Percentiles rank a stretch among this genome's conserved stretches.
These are phyloP conservation scores for Gnathonemus echidnorhynchus DNA, from an alignment of 2,113 vertebrate species.

Conservation along the genomic window DNA sequence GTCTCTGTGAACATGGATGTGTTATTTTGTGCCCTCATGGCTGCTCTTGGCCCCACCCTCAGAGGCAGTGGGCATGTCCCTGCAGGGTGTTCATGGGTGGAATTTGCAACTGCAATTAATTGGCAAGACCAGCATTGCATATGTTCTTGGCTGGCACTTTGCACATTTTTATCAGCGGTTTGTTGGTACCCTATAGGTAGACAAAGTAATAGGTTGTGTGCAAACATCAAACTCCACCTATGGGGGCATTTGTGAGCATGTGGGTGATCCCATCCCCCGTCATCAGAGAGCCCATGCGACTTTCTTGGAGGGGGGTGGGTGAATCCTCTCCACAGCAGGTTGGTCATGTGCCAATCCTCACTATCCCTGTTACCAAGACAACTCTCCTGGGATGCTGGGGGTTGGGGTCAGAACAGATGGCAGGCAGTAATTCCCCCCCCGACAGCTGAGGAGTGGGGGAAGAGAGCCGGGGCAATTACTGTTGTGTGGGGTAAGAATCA, in stretches of 20 bases:
- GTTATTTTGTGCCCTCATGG: neutral
- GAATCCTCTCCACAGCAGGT: neutral
- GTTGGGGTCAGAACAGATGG: slow-evolving; percentile 75
- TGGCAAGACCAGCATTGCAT: neutral
- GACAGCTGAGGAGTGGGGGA: slow-evolving; percentile 41
- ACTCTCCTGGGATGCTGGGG: slow-evolving; percentile 25
- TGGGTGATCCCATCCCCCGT: slow-evolving; percentile 15
- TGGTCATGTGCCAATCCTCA: neutral
- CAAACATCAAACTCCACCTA: neutral
- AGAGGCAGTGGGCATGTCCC: neutral
- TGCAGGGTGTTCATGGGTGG: neutral
- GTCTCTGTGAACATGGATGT: neutral
- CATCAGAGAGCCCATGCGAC: slow-evolving; percentile 13
- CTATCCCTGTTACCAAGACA: neutral
- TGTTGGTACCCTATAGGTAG: neutral
- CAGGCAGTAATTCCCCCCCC: slow-evolving; percentile 42
- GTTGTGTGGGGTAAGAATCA: slow-evolving; percentile 43
- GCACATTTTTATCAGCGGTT: neutral
- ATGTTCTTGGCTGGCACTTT: neutral
- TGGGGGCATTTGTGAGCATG: slow-evolving; percentile 19
- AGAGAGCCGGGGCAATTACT: slow-evolving; percentile 55
- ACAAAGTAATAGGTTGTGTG: neutral
- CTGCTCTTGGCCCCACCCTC: neutral
- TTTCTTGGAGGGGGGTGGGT: neutral
- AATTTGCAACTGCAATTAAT: neutral